A percentile compares a stretch with the other conserved stretches of the same genome.
Evolutionary conservation across 2,888 invertebrate species (phyloP).

Genomic region (Athalia cordata): DNA sequence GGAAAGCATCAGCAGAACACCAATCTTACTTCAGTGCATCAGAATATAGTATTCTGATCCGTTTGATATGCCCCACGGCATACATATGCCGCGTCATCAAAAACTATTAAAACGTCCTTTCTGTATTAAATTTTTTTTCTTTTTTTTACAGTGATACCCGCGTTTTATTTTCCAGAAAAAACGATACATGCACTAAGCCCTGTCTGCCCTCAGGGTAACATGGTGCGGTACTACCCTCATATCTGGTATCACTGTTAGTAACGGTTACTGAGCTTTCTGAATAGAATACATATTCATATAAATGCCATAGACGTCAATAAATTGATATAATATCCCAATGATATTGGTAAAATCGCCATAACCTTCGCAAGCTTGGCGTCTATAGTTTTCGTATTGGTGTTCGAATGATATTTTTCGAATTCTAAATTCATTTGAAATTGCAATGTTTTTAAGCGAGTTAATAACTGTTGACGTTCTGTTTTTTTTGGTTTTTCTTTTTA

Average conservation of each 20-base stretch:
- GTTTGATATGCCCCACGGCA: too few species aligned
- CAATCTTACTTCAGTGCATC: too few species aligned
- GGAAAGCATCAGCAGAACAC: too few species aligned
- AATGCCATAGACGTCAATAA: not conserved
- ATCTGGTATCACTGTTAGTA: slow-evolving; percentile 6
- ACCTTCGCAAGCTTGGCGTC: too few species aligned
- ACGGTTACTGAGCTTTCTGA: slow-evolving; percentile 4
- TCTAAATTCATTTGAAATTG: slow-evolving; percentile 22
- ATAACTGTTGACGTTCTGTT: slow-evolving; percentile 50
- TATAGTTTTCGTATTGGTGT: too few species aligned
- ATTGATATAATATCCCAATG: not conserved
- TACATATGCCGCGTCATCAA: too few species aligned
- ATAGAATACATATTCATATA: not conserved
- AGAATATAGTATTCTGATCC: too few species aligned
- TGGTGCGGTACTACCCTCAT: slow-evolving; percentile 7
- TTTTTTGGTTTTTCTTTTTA: slow-evolving; percentile 4
- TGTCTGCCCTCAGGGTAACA: not conserved
- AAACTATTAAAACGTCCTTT: too few species aligned
- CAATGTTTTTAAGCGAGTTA: slow-evolving; percentile 44
- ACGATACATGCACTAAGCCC: slow-evolving; percentile 1
- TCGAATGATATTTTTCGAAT: not conserved
- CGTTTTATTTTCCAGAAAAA: not conserved
- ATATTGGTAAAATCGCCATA: too few species aligned
- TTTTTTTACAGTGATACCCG: not conserved
- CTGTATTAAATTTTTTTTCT: not conserved